Percentiles rank a stretch among this genome's conserved stretches.
These are phyloP conservation scores for Vannuccia rotundouncinata DNA, from an alignment of 2,888 invertebrate species.

Conservation along the genomic window DNA sequence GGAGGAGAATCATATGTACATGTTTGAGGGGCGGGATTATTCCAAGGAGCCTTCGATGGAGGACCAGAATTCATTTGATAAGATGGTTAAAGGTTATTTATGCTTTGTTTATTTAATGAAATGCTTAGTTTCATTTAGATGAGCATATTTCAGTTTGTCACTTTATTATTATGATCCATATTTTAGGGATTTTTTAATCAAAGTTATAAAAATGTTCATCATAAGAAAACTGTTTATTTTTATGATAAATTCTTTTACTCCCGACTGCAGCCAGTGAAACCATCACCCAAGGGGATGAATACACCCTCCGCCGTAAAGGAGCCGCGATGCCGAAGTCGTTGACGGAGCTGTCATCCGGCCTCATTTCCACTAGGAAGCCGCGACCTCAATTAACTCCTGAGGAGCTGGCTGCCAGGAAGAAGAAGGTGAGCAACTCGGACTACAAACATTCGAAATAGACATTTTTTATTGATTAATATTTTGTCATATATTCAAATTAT, in stretches of 20 bases:
- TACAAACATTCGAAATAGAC: not conserved
- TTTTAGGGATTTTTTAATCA: too few species aligned
- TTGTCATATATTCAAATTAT: too few species aligned
- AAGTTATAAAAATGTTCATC: too few species aligned
- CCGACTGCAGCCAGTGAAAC: not conserved
- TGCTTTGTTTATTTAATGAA: not conserved
- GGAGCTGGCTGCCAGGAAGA: constrained; percentile 48
- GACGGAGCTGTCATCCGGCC: too few species aligned
- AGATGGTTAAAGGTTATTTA: not conserved
- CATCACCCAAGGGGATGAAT: constrained; percentile 13
- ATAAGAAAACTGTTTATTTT: too few species aligned
- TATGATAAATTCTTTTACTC: not conserved
- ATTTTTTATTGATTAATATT: not conserved
- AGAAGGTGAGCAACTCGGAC: constrained; percentile 44
- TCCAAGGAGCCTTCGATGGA: constrained; percentile 48
- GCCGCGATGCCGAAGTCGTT: not conserved
- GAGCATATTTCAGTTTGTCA: too few species aligned
- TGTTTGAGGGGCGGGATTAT: constrained; percentile 56
- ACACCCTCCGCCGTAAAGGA: not conserved
- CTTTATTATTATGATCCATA: too few species aligned
- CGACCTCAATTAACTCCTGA: constrained; percentile 49
- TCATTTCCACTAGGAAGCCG: constrained; percentile 43
- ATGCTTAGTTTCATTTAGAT: too few species aligned
- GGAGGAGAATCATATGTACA: constrained; percentile 49
- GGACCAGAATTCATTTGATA: constrained; percentile 43